Percentiles rank a stretch among this genome's conserved stretches.
Conservation (phyloP, 2,888 invertebrate genomes). For the Allygus modestus region DNA sequence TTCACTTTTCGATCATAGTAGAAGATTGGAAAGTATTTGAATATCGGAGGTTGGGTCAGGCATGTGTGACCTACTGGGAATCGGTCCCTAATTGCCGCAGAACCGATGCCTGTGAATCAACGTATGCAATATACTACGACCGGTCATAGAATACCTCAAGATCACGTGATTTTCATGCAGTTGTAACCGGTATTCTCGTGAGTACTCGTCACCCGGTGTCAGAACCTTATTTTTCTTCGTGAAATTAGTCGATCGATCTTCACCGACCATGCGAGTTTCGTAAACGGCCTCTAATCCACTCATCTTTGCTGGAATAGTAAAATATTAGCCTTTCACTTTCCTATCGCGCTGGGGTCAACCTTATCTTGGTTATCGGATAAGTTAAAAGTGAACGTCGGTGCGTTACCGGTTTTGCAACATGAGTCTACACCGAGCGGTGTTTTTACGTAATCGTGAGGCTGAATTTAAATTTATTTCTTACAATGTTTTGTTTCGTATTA, state of each 20-base stretch:
- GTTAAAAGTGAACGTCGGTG: neutral
- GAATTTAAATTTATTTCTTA: neutral
- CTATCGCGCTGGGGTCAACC: conserved; percentile 20
- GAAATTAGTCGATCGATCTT: conserved; percentile 1
- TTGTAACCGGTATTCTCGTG: neutral
- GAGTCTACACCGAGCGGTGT: neutral
- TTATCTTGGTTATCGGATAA: conserved; percentile 21
- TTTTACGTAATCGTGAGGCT: neutral
- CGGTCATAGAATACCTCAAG: too few relatives aligned
- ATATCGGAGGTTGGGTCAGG: conserved; percentile 10
- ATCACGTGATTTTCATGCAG: too few relatives aligned
- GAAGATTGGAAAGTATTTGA: conserved; percentile 46
- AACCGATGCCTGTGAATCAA: conserved; percentile 2
- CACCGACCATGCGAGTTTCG: conserved; percentile 3
- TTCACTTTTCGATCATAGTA: conserved; percentile 37
- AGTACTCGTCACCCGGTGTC: too few relatives aligned
- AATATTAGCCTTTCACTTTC: conserved; percentile 45
- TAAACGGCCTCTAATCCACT: conserved; percentile 8
- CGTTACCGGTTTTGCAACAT: conserved; percentile 19
- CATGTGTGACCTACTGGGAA: conserved; percentile 28
- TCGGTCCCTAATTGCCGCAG: conserved; percentile 10
- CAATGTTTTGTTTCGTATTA: too few relatives aligned
- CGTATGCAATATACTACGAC: neutral
- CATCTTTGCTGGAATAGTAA: conserved; percentile 38
- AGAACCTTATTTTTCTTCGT: neutral